phyloP scores from a whole-genome alignment of 2,113 vertebrate genomes.

The Gymnorhina tibicen region DNA sequence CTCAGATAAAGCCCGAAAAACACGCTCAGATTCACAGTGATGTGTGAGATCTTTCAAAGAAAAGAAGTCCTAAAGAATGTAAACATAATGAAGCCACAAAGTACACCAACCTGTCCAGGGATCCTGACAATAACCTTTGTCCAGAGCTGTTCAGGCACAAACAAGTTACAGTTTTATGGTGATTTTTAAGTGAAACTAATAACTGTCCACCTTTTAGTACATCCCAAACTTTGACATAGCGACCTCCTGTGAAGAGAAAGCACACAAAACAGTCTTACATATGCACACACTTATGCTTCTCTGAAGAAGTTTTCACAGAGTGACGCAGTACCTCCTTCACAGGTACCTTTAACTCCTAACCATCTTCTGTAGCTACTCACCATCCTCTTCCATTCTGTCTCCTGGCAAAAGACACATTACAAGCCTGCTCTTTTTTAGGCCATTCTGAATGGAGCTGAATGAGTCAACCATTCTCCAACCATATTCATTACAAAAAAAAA shows the following conservation, averaged over 20 bases:
- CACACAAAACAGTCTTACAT: not conserved
- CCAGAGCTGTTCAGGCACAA: conserved; percentile 88
- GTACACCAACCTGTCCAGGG: conserved; percentile 87
- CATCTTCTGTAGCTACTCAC: not conserved
- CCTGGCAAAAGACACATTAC: not conserved
- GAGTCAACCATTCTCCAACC: not conserved
- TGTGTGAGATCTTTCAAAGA: not conserved
- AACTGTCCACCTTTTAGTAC: conserved; percentile 91
- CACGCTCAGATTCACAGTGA: not conserved
- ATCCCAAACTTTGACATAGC: conserved; percentile 96
- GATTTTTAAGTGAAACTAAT: conserved; percentile 91
- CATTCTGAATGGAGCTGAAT: not conserved
- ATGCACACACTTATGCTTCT: accelerated
- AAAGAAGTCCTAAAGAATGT: not conserved
- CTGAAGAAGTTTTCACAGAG: not conserved
- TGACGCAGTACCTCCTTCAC: not conserved
- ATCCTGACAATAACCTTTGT: conserved; percentile 90
- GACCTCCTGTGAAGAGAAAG: conserved; percentile 79
- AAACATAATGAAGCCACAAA: not conserved
- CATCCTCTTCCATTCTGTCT: not conserved
- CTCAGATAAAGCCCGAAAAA: not conserved
- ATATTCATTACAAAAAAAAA: not conserved
- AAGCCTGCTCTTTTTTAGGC: not conserved
- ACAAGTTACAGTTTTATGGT: conserved; percentile 96
- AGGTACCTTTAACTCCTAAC: not conserved